phyloP scores from a whole-genome alignment of 2,113 vertebrate species.

The Pica pica region DNA sequence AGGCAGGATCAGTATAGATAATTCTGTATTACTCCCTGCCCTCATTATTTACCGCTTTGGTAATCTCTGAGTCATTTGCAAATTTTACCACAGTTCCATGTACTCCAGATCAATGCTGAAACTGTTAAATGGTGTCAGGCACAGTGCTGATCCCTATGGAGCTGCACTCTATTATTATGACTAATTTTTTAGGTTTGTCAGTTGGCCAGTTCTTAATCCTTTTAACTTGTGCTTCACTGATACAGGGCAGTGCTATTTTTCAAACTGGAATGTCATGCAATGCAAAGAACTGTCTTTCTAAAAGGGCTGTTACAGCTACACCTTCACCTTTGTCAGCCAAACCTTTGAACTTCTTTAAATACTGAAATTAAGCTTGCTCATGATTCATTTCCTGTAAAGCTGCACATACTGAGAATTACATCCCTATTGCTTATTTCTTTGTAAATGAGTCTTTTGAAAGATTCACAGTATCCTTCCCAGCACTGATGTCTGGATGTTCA shows the following conservation, averaged over 20 bases:
- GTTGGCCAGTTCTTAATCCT: slow-evolving; percentile 26
- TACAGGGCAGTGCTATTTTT: slow-evolving; percentile 3
- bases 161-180: slow-evolving; percentile 27
- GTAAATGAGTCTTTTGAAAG: background rate
- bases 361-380: background rate
- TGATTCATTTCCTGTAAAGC: background rate
- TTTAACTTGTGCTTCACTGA: slow-evolving; percentile 16
- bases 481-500: background rate
- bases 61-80: slow-evolving; percentile 24
- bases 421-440: background rate
- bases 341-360: slow-evolving; percentile 7
- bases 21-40: background rate
- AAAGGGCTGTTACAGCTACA: background rate
- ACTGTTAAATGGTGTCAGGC: slow-evolving; percentile 42
- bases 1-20: background rate
- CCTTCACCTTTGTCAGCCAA: background rate
- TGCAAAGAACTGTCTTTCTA: background rate
- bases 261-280: background rate
- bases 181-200: slow-evolving; percentile 46
- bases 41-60: slow-evolving; percentile 8
- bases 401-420: background rate
- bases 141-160: slow-evolving; percentile 16
- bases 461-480: background rate
- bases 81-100: slow-evolving; percentile 15
- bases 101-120: slow-evolving; percentile 23